Base-by-base conservation (phyloP, 2,113 vertebrate species). In the Galemys pyrenaicus region DNA sequence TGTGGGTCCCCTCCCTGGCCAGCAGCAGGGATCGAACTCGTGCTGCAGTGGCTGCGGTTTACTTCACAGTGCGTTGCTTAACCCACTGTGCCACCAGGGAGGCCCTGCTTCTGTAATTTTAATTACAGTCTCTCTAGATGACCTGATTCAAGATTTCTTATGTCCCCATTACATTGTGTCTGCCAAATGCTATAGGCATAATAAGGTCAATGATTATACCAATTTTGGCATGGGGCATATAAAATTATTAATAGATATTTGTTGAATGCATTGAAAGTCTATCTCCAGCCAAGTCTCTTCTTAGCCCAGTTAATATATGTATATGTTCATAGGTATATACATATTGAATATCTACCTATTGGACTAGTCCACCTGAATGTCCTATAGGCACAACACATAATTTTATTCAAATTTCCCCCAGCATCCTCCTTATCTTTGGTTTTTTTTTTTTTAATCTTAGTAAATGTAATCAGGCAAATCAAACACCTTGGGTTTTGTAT, bases 101-200 rank as follows among this genome's bases (percentile, higher is more conserved):
- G n/a, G n/a, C n/a, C 39, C 86, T 79, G 17, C 44, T 68, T 73
- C 73, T 64, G 51, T 11, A 58, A 2, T 68, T 87, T 82, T 62
- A 86, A 56, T 67, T 62, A 12, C 3, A 35, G 30, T 71, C 37
- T 78, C 64, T 19, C 6, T 64, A 39, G 11, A 30, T 77, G 41
- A 91, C 49, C 39, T 49, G 16, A 65, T 67, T 85, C 35, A 79
- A 93, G 51, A 88, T 49, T 92, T 93, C 73, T 41, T 60, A 91
- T 70, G 73, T 16, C 9, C 13, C 71, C 35, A 37, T 78, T 89
- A 68, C 44, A 10, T 20, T 35, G 1, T 41, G 37, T 94, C 84
- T 78, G 20, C 37, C 94, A 88, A 94, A 65, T 60, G 46, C 26
- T 30, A 28, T 68, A 86, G 94, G 70, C 39, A 74, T 74, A 49